These are phyloP conservation scores for Sminthurinus signatus DNA, from an alignment of 1,140 invertebrate species.

Conservation along the genomic window DNA sequence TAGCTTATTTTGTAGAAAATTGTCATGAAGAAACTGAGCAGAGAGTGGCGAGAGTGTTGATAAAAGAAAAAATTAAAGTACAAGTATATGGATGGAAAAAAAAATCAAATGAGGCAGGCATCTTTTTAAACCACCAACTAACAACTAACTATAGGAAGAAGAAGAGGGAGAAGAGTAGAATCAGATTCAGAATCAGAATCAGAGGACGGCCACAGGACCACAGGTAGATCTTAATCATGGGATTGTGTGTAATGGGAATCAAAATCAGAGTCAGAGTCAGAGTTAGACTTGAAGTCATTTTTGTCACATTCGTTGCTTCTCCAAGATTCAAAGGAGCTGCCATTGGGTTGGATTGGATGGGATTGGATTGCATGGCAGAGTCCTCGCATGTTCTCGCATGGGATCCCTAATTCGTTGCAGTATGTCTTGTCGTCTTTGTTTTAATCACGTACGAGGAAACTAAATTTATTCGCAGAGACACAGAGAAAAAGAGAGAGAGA, in stretches of 20 bases:
- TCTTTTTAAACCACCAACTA: not conserved
- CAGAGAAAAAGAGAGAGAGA: not conserved
- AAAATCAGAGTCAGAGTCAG: too few relatives aligned
- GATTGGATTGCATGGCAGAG: too few relatives aligned
- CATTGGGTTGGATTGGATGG: too few relatives aligned
- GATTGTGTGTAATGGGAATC: too few relatives aligned
- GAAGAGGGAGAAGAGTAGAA: too few relatives aligned
- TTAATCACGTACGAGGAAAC: constrained; percentile 25
- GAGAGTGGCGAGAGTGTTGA: too few relatives aligned
- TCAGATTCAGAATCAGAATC: too few relatives aligned
- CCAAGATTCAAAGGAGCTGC: not conserved
- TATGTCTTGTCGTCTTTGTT: constrained; percentile 24
- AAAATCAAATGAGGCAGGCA: not conserved
- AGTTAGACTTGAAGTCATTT: constrained; percentile 28
- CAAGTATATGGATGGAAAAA: too few relatives aligned
- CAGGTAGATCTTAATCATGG: constrained; percentile 37
- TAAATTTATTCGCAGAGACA: constrained; percentile 29
- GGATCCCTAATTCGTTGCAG: constrained; percentile 22
- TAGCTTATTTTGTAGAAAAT: too few relatives aligned
- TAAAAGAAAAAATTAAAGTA: not conserved
- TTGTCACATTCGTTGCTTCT: constrained; percentile 14
- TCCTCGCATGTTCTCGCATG: constrained; percentile 23
- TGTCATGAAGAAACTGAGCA: too few relatives aligned
- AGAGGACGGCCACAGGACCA: not conserved
- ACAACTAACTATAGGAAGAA: not conserved